Evolutionary conservation across 2,888 invertebrate genomes (phyloP).

Genomic region (Drosophila crucigera): DNA sequence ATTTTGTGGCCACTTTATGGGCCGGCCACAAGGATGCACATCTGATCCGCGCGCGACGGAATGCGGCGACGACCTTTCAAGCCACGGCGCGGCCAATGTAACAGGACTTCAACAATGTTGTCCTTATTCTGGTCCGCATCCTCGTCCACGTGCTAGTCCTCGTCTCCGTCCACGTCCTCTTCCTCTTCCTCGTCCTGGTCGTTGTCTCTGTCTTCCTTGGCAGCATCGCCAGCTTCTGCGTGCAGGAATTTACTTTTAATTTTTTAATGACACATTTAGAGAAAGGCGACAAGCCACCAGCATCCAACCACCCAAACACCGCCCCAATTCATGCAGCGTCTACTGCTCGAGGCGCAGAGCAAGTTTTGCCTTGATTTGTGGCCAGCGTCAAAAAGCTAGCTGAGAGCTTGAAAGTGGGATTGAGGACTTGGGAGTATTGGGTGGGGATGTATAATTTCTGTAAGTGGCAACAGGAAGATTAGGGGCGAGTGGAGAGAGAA

Average conservation of each 20-base stretch:
- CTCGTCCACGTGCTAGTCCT: neutral
- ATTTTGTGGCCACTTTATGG: constrained; percentile 58
- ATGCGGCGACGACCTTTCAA: constrained; percentile 36
- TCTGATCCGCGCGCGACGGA: constrained; percentile 19
- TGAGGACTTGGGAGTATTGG: neutral
- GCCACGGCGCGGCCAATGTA: constrained; percentile 21
- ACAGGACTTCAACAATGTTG: constrained; percentile 41
- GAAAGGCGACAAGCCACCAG: constrained; percentile 11
- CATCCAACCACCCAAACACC: neutral
- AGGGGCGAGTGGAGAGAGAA: neutral
- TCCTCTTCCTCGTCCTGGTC: neutral
- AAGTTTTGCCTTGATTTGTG: constrained; percentile 57
- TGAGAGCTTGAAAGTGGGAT: neutral
- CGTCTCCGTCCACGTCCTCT: neutral
- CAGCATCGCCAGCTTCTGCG: constrained; percentile 28
- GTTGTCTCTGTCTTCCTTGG: constrained; percentile 9
- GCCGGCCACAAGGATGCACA: constrained; percentile 39
- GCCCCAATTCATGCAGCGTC: constrained; percentile 1
- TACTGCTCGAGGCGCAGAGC: constrained; percentile 10
- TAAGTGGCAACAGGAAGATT: constrained; percentile 45
- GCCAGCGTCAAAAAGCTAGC: constrained; percentile 25
- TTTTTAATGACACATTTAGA: constrained; percentile 74
- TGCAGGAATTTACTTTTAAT: constrained; percentile 71
- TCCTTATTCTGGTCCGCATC: neutral
- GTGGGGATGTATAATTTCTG: constrained; percentile 50